Base-by-base conservation (phyloP, 2,797 vertebrate species). In the Rhinella marina region DNA sequence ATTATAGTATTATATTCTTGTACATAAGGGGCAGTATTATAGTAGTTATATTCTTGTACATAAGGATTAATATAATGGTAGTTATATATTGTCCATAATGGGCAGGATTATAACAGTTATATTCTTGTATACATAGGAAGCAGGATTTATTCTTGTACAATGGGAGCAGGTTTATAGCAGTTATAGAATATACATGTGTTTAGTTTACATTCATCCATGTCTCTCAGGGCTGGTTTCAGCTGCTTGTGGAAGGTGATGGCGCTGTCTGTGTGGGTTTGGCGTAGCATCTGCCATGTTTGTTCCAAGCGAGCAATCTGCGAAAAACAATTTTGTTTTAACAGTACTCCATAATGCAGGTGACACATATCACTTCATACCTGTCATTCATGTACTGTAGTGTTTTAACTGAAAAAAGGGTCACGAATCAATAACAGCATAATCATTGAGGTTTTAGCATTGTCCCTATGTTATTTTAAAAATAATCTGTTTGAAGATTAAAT, bases 221-320 rank as follows among this genome's bases (percentile, higher is more conserved):
- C 90, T 11, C 93, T 94, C 93, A 97, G 94, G 88, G 97, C 96
- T 7, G 96, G 97, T 85, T 97, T 97, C 73, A 97, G 95, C 59
- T 92, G 94, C 92, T 97, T 97, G 91, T 98, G 96, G 50, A 95
- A 98, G 85, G 92, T 90, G 89, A 98, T 94, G 0, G 97, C 97
- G 0, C 94, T 95, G 41, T 97, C 94, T 0, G 97, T 97, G 93
- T 97, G 94, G 88, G 91, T 96, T 90, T 95, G 94, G 59, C 96
- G 94, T 87, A 98, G 91, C 0, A 94, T 93, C 85, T 94, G 92
- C 97, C 97, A 98, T 1, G 96, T 98, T 93, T 93, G 95, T 90
- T 97, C 95, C 90, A 98, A 92, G 23, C 96, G 94, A 13, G 91
- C 80, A 41, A 97, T 93, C 97, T 98, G 87, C 0, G 29, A 25